Percentiles rank a stretch among this genome's conserved stretches.
Evolutionary conservation across 1,140 invertebrate species (phyloP).

Genomic region (Philaenus spumarius): DNA sequence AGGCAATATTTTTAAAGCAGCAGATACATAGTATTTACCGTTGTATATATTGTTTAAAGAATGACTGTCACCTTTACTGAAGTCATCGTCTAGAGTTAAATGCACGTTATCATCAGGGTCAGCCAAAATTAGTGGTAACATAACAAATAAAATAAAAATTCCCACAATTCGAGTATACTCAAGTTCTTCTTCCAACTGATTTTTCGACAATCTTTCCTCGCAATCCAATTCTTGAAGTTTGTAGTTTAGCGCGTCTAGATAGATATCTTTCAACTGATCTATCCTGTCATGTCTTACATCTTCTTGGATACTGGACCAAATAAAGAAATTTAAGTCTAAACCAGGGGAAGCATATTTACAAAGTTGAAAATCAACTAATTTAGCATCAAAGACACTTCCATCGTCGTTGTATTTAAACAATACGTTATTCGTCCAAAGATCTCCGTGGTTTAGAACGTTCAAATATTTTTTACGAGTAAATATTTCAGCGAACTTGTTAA

Average conservation of each 20-base stretch:
- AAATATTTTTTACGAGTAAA: slow-evolving; percentile 33
- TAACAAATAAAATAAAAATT: too few species aligned
- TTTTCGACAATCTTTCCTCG: background rate
- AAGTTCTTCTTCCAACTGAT: background rate
- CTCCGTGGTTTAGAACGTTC: slow-evolving; percentile 55
- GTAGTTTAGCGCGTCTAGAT: background rate
- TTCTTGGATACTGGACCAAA: slow-evolving; percentile 44
- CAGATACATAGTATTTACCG: too few species aligned
- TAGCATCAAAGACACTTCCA: slow-evolving; percentile 42
- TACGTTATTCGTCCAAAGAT: slow-evolving; percentile 59
- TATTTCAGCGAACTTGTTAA: background rate
- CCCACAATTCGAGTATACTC: too few species aligned
- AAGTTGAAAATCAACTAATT: slow-evolving; percentile 57
- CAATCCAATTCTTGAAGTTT: background rate
- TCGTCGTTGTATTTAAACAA: slow-evolving; percentile 49
- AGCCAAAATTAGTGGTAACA: too few species aligned
- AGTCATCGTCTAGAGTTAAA: too few species aligned
- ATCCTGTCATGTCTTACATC: background rate
- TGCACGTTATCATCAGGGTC: too few species aligned
- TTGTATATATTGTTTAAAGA: too few species aligned
- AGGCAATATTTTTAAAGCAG: too few species aligned
- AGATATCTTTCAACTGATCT: background rate
- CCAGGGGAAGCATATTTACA: slow-evolving; percentile 44
- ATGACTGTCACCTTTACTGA: too few species aligned
- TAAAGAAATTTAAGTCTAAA: slow-evolving; percentile 50